phyloP scores from a whole-genome alignment of 2,797 vertebrate species.

The Pitangus sulphuratus region DNA sequence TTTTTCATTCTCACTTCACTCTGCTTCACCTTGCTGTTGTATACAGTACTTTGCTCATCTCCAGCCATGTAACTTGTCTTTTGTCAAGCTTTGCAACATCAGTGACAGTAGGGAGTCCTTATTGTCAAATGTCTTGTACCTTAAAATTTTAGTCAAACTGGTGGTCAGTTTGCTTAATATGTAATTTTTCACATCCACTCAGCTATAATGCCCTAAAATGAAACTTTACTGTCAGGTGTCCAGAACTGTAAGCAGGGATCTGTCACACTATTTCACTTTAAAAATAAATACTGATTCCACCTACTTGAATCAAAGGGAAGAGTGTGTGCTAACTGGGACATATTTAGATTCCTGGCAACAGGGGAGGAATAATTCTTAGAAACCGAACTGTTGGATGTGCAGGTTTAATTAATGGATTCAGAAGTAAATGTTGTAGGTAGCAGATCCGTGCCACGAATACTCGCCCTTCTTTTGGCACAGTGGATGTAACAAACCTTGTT shows the following conservation, averaged over 20 bases:
- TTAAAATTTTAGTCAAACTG: not conserved
- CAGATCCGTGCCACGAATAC: not conserved
- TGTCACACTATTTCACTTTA: not conserved
- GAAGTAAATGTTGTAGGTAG: not conserved
- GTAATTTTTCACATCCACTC: not conserved
- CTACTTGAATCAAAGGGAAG: not conserved
- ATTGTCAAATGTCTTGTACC: not conserved
- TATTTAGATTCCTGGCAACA: not conserved
- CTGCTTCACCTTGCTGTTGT: not conserved
- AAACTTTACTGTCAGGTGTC: not conserved
- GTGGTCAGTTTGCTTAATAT: not conserved
- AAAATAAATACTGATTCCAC: not conserved
- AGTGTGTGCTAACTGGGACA: not conserved
- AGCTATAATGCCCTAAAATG: not conserved
- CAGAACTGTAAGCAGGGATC: not conserved
- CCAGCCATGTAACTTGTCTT: not conserved
- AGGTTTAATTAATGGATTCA: conserved; percentile 2
- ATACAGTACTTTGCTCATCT: not conserved
- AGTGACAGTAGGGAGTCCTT: not conserved
- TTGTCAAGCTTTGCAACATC: not conserved
- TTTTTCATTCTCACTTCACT: not conserved
- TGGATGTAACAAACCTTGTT: not conserved
- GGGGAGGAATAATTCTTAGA: not conserved
- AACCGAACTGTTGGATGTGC: not conserved
- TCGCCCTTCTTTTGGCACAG: not conserved